phyloP scores from a whole-genome alignment of 2,797 vertebrate species.

The Myioborus miniatus region DNA sequence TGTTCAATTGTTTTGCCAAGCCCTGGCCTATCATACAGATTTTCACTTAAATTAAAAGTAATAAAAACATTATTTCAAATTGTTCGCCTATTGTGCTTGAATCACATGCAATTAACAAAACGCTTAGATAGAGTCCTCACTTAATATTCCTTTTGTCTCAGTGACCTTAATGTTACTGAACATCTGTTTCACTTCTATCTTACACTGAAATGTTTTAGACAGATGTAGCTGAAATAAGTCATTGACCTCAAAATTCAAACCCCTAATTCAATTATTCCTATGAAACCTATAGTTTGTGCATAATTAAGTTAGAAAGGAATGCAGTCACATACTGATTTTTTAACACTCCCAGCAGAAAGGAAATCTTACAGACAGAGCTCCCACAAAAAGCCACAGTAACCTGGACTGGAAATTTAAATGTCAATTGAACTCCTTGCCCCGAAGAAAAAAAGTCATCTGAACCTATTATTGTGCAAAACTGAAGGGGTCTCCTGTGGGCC shows the following conservation, averaged over 20 bases:
- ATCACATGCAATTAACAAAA: constrained; percentile 38
- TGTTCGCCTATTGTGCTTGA: constrained; percentile 26
- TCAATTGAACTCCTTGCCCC: background rate
- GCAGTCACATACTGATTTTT: background rate
- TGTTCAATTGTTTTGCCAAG: constrained; percentile 18
- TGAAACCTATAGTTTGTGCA: constrained; percentile 44
- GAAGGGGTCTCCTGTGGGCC: background rate
- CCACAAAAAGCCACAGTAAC: background rate
- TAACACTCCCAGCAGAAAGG: background rate
- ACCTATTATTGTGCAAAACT: constrained; percentile 24
- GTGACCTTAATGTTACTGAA: constrained; percentile 61
- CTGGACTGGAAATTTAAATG: background rate
- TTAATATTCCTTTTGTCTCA: constrained; percentile 55
- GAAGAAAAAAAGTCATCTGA: constrained; percentile 10
- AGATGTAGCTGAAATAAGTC: constrained; percentile 59
- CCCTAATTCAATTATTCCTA: constrained; percentile 68
- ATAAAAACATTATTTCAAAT: constrained; percentile 50
- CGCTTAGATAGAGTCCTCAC: constrained; percentile 7
- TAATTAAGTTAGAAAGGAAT: constrained; percentile 46
- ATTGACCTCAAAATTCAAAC: constrained; percentile 65
- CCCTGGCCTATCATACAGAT: background rate
- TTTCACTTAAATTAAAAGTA: constrained; percentile 38
- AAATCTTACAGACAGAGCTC: background rate
- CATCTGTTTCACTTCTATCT: constrained; percentile 59
- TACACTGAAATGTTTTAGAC: constrained; percentile 47